Evolutionary conservation across 2,113 vertebrate genomes (phyloP).

Genomic region (Passer montanus): DNA sequence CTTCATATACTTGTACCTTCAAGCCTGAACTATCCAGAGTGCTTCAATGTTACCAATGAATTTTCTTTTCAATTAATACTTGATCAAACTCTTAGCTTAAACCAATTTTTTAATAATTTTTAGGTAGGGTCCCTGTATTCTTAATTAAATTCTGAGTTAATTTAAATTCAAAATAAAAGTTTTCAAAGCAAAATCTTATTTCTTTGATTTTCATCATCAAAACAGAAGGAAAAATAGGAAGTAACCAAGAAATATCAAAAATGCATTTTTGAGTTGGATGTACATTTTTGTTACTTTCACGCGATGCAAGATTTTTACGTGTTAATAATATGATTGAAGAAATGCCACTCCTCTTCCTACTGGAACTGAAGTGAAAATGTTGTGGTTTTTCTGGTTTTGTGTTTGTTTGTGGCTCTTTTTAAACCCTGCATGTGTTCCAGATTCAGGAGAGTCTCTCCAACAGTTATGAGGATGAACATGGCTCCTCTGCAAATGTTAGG

Average conservation of each 20-base stretch:
- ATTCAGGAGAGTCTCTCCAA: neutral
- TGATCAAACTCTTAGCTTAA: neutral
- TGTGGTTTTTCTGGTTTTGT: neutral
- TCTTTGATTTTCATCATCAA: neutral
- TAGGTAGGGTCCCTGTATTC: neutral
- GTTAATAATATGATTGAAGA: neutral
- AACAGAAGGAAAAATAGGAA: neutral
- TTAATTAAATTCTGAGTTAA: neutral
- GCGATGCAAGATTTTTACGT: rapidly evolving
- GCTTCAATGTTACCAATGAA: neutral
- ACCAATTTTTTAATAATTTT: neutral
- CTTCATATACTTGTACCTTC: neutral
- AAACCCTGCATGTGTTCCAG: neutral
- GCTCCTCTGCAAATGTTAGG: neutral
- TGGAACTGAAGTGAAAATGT: neutral
- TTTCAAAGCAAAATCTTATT: neutral
- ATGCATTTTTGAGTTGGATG: neutral
- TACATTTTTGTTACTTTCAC: neutral
- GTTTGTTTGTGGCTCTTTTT: neutral
- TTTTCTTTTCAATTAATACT: neutral
- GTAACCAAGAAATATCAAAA: neutral
- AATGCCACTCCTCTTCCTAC: neutral
- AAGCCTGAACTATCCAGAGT: neutral
- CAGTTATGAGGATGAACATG: neutral
- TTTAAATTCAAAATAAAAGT: neutral